A percentile compares a stretch with the other conserved stretches of the same genome.
These are phyloP conservation scores for Pungitius pungitius DNA, from an alignment of 2,113 vertebrate genomes.

Conservation along the genomic window DNA sequence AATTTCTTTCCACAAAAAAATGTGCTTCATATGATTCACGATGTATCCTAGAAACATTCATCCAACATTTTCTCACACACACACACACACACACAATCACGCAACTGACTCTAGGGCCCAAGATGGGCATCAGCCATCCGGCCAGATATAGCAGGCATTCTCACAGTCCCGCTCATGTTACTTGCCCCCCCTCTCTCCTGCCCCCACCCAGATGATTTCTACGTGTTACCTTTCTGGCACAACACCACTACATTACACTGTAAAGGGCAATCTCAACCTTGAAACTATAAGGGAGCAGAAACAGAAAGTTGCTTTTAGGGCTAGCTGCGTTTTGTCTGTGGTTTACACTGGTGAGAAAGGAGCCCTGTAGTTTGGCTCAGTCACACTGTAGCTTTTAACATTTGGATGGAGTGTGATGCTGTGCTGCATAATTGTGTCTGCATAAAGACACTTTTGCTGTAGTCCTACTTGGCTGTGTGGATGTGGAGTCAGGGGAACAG, in stretches of 20 bases:
- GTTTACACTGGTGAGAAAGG: conserved; percentile 2
- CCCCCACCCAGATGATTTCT: conserved; percentile 19
- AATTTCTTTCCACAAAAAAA: background rate
- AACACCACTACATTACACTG: conserved; percentile 28
- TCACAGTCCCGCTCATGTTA: conserved; percentile 58
- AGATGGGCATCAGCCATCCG: conserved; percentile 75
- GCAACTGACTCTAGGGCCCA: conserved; percentile 55
- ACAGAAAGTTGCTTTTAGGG: conserved; percentile 14
- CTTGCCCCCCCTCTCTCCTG: conserved; percentile 33
- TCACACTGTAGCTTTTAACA: background rate
- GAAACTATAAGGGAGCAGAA: conserved; percentile 29
- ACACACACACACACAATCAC: conserved; percentile 29
- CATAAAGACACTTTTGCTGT: background rate
- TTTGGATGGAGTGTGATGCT: background rate
- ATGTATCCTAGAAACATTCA: conserved; percentile 4
- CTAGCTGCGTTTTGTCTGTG: background rate
- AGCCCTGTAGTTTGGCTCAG: background rate
- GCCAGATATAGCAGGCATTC: conserved; percentile 78
- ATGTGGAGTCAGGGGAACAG: background rate
- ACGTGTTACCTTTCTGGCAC: conserved; percentile 40
- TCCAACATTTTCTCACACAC: conserved; percentile 7
- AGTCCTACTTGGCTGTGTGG: background rate
- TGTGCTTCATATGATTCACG: background rate
- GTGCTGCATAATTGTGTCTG: background rate
- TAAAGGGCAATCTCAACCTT: conserved; percentile 38